A percentile compares a stretch with the other conserved stretches of the same genome.
Conservation (phyloP, 2,797 vertebrate species). For the Cyprinella venusta region DNA sequence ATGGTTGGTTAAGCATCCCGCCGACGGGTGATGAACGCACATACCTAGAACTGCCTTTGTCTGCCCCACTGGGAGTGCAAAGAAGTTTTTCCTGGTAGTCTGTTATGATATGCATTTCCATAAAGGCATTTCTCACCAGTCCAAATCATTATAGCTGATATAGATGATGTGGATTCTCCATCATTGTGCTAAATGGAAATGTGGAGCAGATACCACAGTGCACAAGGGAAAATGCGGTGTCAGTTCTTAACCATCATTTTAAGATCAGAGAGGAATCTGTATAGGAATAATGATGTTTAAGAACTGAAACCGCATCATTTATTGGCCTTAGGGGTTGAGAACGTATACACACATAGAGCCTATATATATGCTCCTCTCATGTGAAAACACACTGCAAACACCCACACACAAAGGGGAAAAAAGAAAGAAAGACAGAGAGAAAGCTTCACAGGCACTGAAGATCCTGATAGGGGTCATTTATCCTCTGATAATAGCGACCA, state of each 20-base stretch:
- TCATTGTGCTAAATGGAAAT: conserved; percentile 39
- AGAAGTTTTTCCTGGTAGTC: conserved; percentile 9
- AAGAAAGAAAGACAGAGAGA: conserved; percentile 10
- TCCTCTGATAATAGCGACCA: conserved; percentile 42
- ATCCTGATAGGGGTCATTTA: conserved; percentile 51
- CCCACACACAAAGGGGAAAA: background rate
- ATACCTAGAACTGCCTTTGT: conserved; percentile 14
- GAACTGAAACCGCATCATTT: background rate
- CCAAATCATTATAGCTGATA: background rate
- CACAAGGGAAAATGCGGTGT: background rate
- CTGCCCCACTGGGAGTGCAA: conserved; percentile 9
- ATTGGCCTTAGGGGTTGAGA: conserved; percentile 27
- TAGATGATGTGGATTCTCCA: conserved; percentile 22
- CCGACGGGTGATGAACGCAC: conserved; percentile 19
- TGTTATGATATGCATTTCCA: conserved; percentile 37
- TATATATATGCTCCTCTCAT: conserved; percentile 31
- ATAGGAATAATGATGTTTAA: conserved; percentile 26
- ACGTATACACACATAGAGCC: conserved; percentile 12
- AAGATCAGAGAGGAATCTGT: background rate
- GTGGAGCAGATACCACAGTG: conserved; percentile 1
- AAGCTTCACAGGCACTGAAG: conserved; percentile 40
- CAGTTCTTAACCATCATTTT: conserved; percentile 24
- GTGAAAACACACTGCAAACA: conserved; percentile 33
- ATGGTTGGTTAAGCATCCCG: conserved; percentile 46
- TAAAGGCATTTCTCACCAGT: conserved; percentile 6